A percentile compares a stretch with the other conserved stretches of the same genome.
Evolutionary conservation across 1,140 invertebrate species (phyloP).

Genomic region (Brachystomella parvula): DNA sequence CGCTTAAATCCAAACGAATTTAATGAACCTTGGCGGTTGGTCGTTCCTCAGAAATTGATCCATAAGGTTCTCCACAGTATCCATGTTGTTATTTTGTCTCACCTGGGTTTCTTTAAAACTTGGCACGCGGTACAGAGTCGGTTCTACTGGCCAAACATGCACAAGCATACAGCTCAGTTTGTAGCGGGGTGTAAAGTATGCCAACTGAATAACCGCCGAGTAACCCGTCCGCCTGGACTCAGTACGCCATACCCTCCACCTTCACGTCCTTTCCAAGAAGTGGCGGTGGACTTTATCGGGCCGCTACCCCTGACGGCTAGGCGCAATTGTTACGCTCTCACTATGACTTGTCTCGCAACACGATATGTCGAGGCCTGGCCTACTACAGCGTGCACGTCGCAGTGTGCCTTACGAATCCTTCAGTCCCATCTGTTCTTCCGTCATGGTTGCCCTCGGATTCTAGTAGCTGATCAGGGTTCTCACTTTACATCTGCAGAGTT

Average conservation of each 20-base stretch:
- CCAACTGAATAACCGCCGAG: neutral
- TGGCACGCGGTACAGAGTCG: neutral
- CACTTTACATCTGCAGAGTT: neutral
- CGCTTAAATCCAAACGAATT: neutral
- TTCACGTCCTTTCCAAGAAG: neutral
- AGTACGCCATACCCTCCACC: neutral
- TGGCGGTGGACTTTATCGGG: slow-evolving; percentile 41
- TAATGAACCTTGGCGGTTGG: neutral
- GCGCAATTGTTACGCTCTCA: slow-evolving; percentile 42
- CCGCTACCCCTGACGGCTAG: slow-evolving; percentile 34
- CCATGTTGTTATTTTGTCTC: neutral
- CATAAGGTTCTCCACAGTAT: neutral
- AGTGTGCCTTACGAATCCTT: neutral
- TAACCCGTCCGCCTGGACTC: neutral
- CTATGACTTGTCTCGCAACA: slow-evolving; percentile 39
- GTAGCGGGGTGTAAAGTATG: neutral
- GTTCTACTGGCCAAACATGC: slow-evolving; percentile 1
- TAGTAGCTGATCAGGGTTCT: neutral
- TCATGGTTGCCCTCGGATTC: neutral
- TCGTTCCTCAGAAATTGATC: neutral
- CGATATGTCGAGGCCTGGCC: neutral
- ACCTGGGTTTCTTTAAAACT: neutral
- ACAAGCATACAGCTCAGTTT: neutral
- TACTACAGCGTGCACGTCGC: too few species aligned
- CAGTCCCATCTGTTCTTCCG: neutral